These are phyloP conservation scores for Felis catus DNA, from an alignment of 2,113 vertebrate species.

Conservation along the genomic window DNA sequence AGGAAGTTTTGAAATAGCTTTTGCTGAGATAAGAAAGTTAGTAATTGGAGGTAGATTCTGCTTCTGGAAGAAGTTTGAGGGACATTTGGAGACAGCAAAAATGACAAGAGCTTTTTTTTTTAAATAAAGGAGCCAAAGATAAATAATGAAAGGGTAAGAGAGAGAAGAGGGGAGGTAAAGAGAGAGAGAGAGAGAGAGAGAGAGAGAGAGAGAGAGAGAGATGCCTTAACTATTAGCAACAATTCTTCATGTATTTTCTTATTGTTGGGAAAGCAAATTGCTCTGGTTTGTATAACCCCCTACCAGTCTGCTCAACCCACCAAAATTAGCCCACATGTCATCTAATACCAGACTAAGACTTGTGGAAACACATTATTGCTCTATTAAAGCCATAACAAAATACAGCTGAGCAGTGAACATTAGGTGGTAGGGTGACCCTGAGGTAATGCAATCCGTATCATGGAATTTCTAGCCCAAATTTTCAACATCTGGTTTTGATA, in stretches of 20 bases:
- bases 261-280: constrained; percentile 71
- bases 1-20: constrained; percentile 16
- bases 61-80: constrained; percentile 4
- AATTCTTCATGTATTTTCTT: constrained; percentile 70
- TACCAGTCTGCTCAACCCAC: constrained; percentile 64
- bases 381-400: constrained; percentile 60
- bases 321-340: constrained; percentile 67
- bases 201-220: neutral
- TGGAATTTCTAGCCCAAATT: constrained; percentile 71
- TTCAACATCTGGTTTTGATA: constrained; percentile 69
- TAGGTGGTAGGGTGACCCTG: constrained; percentile 32
- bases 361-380: constrained; percentile 64
- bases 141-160: neutral
- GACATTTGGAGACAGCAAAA: neutral
- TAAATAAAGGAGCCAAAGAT: neutral
- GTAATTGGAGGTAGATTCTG: constrained; percentile 6
- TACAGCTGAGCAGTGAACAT: constrained; percentile 58
- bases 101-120: neutral
- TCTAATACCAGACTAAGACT: constrained; percentile 67
- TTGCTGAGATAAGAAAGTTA: constrained; percentile 49
- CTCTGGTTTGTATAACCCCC: constrained; percentile 76
- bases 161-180: neutral
- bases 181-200: neutral
- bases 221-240: constrained; percentile 18
- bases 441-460: constrained; percentile 53